A percentile compares a stretch with the other conserved stretches of the same genome.
These are phyloP conservation scores for Bombus breviceps DNA, from an alignment of 1,140 invertebrate species.

Conservation along the genomic window DNA sequence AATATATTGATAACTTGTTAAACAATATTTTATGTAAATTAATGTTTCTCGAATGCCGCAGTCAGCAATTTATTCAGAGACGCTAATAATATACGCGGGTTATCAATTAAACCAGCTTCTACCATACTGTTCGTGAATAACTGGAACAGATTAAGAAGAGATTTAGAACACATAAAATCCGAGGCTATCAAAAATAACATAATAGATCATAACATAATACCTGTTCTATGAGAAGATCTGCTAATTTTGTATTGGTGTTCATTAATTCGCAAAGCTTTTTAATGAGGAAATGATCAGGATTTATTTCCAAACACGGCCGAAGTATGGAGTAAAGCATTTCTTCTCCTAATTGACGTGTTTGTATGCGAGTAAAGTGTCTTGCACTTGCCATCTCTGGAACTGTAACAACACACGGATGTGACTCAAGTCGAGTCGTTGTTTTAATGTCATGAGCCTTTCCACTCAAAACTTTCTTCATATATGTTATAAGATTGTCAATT, in stretches of 20 bases:
- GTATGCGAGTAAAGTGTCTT: constrained; percentile 95
- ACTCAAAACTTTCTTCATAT: constrained; percentile 89
- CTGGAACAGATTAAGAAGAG: constrained; percentile 80
- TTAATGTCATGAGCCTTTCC: constrained; percentile 92
- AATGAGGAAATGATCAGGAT: constrained; percentile 95
- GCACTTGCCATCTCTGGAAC: constrained; percentile 98
- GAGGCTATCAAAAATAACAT: background rate
- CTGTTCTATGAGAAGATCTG: constrained; percentile 93
- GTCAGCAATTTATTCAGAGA: constrained; percentile 94
- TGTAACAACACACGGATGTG: constrained; percentile 96
- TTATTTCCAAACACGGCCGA: constrained; percentile 96
- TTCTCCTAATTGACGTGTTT: constrained; percentile 92
- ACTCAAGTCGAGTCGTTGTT: constrained; percentile 91
- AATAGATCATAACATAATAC: constrained; percentile 78
- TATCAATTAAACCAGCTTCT: constrained; percentile 95
- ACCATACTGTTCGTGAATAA: constrained; percentile 98
- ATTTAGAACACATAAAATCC: background rate
- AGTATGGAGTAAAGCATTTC: constrained; percentile 93
- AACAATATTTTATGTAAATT: constrained; percentile 46
- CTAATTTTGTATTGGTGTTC: constrained; percentile 90
- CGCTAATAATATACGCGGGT: constrained; percentile 92
- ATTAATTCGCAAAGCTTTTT: constrained; percentile 92
- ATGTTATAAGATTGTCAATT: constrained; percentile 89
- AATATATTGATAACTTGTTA: background rate
- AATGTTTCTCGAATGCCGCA: constrained; percentile 92